Percentiles rank a stretch among this genome's conserved stretches.
Evolutionary conservation across 2,888 invertebrate species (phyloP).

Genomic region (Lycaena phlaeas): DNA sequence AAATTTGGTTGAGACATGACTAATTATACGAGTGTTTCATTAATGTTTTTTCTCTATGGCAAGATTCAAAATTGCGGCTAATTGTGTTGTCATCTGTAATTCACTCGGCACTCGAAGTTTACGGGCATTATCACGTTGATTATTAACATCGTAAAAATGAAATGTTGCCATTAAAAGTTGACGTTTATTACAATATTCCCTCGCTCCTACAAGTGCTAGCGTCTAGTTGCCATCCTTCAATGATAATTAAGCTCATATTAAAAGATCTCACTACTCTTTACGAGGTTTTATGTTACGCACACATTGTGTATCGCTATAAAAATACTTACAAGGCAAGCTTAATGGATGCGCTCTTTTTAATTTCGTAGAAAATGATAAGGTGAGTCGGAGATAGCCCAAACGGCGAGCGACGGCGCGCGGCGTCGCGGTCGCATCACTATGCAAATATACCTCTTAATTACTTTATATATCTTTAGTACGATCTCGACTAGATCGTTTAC

Average conservation of each 20-base stretch:
- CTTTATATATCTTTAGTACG: slow-evolving; percentile 51
- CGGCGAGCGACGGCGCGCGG: slow-evolving; percentile 39
- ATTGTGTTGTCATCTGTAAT: slow-evolving; percentile 10
- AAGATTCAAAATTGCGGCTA: slow-evolving; percentile 6
- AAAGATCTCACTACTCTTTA: slow-evolving; percentile 12
- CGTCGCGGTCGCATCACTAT: slow-evolving; percentile 44
- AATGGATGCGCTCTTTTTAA: slow-evolving; percentile 36
- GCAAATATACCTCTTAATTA: slow-evolving; percentile 59
- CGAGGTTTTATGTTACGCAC: slow-evolving; percentile 7
- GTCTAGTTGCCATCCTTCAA: slow-evolving; percentile 42
- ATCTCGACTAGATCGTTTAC: slow-evolving; percentile 52
- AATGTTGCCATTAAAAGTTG: slow-evolving; percentile 50
- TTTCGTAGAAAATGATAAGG: slow-evolving; percentile 44
- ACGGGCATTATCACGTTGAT: slow-evolving; percentile 43
- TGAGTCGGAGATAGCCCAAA: slow-evolving; percentile 41
- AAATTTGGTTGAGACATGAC: neutral
- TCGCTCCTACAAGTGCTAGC: slow-evolving; percentile 46
- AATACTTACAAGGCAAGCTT: slow-evolving; percentile 27
- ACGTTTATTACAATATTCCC: slow-evolving; percentile 39
- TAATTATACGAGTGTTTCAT: neutral
- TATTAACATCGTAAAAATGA: slow-evolving; percentile 46
- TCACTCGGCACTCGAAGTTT: slow-evolving; percentile 19
- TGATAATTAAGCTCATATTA: slow-evolving; percentile 44
- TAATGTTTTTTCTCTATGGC: slow-evolving; percentile 4
- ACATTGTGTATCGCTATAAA: neutral